Conservation (phyloP, 2,797 vertebrate species). For the Urophycis tenuis region DNA sequence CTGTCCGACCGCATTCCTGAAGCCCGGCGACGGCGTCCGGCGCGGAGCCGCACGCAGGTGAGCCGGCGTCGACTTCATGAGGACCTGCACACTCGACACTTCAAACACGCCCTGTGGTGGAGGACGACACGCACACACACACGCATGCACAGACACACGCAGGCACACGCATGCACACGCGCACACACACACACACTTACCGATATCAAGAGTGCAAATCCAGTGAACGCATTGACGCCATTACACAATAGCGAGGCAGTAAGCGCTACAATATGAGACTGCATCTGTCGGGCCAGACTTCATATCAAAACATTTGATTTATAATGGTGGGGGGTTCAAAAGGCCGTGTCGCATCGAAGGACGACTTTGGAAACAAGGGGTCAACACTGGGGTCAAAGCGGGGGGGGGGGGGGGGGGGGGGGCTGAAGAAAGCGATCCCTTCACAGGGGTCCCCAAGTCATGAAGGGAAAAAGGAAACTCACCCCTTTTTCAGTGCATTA, state of each 20-base stretch:
- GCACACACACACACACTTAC: too few relatives aligned
- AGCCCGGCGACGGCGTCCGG: conserved; percentile 18
- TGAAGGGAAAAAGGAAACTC: too few relatives aligned
- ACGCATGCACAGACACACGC: not conserved
- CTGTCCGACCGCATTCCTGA: conserved; percentile 23
- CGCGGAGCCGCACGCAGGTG: conserved; percentile 14
- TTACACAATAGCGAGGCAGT: too few relatives aligned
- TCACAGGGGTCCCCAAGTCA: too few relatives aligned
- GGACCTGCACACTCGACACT: not conserved
- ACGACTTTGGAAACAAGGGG: too few relatives aligned
- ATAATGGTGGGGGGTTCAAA: not conserved
- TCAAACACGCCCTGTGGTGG: not conserved
- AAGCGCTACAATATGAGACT: too few relatives aligned
- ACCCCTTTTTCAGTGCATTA: conserved; percentile 38
- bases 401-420: too few relatives aligned
- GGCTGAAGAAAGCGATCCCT: not conserved
- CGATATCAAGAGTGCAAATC: too few relatives aligned
- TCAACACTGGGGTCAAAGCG: too few relatives aligned
- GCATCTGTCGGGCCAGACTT: not conserved
- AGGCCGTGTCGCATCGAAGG: too few relatives aligned
- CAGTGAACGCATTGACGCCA: too few relatives aligned
- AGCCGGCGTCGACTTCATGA: conserved; percentile 4
- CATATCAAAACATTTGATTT: not conserved
- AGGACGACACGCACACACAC: not conserved
- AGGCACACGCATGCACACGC: too few relatives aligned